Conservation (phyloP, 2,888 invertebrate genomes). For the Hyles lineata region DNA sequence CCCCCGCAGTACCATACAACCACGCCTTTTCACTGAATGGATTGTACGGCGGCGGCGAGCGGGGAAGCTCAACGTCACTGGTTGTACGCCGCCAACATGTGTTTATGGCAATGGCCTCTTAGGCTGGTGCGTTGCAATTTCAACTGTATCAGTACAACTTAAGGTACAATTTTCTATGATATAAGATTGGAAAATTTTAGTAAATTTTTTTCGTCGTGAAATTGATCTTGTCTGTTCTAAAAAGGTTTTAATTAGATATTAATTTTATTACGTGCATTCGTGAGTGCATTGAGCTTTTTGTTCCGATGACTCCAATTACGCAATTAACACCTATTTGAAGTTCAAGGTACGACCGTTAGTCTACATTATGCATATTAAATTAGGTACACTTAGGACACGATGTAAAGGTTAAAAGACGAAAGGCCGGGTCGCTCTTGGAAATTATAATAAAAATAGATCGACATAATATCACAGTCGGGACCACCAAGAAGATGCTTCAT, state of each 20-base stretch:
- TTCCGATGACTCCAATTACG: neutral
- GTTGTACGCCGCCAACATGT: conserved; percentile 71
- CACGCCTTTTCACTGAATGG: conserved; percentile 41
- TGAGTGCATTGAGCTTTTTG: conserved; percentile 15
- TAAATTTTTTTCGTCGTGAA: conserved; percentile 53
- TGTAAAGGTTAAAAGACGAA: conserved; percentile 15
- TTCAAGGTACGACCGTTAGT: neutral
- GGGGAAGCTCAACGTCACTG: conserved; percentile 58
- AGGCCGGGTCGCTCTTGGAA: conserved; percentile 3
- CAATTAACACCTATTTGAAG: neutral
- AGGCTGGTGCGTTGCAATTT: conserved; percentile 54
- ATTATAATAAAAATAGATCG: conserved; percentile 1
- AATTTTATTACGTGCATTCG: conserved; percentile 32
- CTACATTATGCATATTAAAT: conserved; percentile 1
- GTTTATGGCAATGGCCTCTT: conserved; percentile 78
- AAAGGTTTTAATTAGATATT: conserved; percentile 41
- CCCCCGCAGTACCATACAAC: conserved; percentile 45
- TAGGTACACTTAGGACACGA: neutral
- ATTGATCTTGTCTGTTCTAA: conserved; percentile 43
- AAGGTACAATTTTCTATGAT: conserved; percentile 40
- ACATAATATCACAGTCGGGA: neutral
- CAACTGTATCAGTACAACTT: conserved; percentile 48
- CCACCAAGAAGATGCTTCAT: neutral
- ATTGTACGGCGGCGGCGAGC: conserved; percentile 44
- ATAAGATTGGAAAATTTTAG: conserved; percentile 52